A percentile compares a stretch with the other conserved stretches of the same genome.
These are phyloP conservation scores for Polietes domitor DNA, from an alignment of 2,888 invertebrate genomes.

Conservation along the genomic window DNA sequence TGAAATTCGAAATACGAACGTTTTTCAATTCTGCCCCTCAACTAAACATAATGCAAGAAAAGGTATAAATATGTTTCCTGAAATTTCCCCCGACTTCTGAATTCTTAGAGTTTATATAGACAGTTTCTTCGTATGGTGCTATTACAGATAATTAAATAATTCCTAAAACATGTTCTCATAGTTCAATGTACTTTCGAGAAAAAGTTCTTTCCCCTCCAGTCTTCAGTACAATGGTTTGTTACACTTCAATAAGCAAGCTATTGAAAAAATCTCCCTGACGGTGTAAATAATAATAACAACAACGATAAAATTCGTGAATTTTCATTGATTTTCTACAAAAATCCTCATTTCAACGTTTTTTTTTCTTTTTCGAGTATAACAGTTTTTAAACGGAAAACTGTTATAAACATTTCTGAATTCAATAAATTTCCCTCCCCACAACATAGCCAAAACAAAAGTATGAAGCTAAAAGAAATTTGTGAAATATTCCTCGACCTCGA, in stretches of 20 bases:
- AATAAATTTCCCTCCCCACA: not conserved
- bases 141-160: not conserved
- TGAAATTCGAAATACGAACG: not conserved
- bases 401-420: not conserved
- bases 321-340: constrained; percentile 30
- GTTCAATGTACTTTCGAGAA: not conserved
- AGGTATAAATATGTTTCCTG: not conserved
- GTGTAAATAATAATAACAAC: constrained; percentile 10
- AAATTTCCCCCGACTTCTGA: too few species aligned
- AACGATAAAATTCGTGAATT: not conserved
- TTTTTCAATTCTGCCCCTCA: not conserved
- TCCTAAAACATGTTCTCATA: not conserved
- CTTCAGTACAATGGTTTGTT: not conserved
- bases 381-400: not conserved
- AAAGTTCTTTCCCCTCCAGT: not conserved
- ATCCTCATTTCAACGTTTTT: constrained; percentile 24
- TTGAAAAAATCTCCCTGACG: not conserved
- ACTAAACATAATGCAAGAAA: not conserved
- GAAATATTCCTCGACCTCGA: too few species aligned
- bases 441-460: too few species aligned
- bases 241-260: not conserved
- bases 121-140: not conserved
- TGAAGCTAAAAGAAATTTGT: too few species aligned
- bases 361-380: not conserved
- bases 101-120: not conserved